Evolutionary conservation across 2,888 invertebrate species (phyloP), one percentile per base, ranked within the genome.

Genomic region (Cistogaster globosa): DNA sequence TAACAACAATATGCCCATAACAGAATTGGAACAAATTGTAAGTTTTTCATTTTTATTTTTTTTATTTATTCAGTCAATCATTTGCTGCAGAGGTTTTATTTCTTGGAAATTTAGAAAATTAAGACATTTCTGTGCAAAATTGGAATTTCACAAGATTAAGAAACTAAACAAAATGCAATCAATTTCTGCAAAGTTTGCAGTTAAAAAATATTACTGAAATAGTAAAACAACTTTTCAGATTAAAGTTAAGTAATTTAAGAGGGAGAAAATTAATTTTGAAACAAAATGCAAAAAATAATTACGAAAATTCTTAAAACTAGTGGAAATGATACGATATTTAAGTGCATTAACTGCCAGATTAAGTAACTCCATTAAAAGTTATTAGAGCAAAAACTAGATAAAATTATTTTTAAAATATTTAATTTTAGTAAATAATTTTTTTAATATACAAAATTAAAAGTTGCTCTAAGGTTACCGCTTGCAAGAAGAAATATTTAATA

Each of bases 1-100:
- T 85, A 90, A 90, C 67, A 80, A 55, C 86, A 92, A 92, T 87
- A 94, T 94, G 89, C 95, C 95, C 86, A 95, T 95, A 90, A 95
- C 95, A 88, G 95, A 95, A 92, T 94, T 95, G 93, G 95, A 94
- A 89, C 95, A 95, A 94, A 95, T 95, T 90, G 95, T 95, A 94
- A 95, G 95, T 94, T 71, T 77, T 36, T n/a, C n/a, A n/a, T n/a
- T n/a, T n/a, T n/a, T n/a, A n/a, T n/a, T 12, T 20, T 53, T 53
- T 9, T 22, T 20, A 5, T 55, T 55, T 55, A 4, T 9, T 26
- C 26, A 26, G 4, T 32, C 32, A 32, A 11, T 12, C 9, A 12
- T 55, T 55, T 55, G 22, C 16, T 6, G 22, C 48, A 12, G 32
- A 65, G 1, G n/a, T 42, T 1, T 12, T 12, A 42, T 12, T 42